A percentile compares a stretch with the other conserved stretches of the same genome.
These are phyloP conservation scores for Scaptomyza pallida DNA, from an alignment of 1,140 invertebrate species.

Conservation along the genomic window DNA sequence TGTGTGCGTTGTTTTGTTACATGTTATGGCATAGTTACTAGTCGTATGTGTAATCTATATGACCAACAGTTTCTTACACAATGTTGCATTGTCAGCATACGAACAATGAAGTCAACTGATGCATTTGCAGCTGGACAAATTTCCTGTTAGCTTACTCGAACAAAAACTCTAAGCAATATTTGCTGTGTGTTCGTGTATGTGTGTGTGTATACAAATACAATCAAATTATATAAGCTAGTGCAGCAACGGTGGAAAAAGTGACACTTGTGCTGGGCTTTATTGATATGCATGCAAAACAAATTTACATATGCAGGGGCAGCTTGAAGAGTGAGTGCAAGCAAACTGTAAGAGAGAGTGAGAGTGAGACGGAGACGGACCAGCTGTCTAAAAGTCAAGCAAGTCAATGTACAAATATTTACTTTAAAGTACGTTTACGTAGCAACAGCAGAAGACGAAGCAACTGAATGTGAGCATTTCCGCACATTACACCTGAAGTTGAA, in stretches of 20 bases:
- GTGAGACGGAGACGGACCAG: conserved; percentile 3
- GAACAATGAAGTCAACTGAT: conserved; percentile 36
- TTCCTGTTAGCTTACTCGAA: conserved; percentile 12
- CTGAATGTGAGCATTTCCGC: conserved; percentile 65
- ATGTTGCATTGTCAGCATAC: conserved; percentile 30
- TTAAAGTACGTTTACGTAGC: conserved; percentile 52
- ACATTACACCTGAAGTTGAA: conserved; percentile 65
- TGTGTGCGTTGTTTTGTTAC: neutral
- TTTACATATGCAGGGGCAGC: conserved; percentile 31
- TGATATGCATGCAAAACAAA: conserved; percentile 53
- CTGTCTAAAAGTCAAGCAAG: conserved; percentile 46
- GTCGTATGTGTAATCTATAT: conserved; percentile 5
- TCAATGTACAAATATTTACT: conserved; percentile 60
- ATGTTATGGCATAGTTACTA: neutral
- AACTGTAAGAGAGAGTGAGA: neutral
- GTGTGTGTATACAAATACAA: conserved; percentile 14
- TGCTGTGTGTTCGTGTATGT: neutral
- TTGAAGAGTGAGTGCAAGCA: neutral
- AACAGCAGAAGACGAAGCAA: conserved; percentile 18
- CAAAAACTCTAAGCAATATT: conserved; percentile 24
- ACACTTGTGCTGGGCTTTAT: conserved; percentile 48
- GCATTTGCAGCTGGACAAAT: conserved; percentile 27
- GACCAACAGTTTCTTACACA: conserved; percentile 16
- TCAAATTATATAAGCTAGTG: conserved; percentile 53
- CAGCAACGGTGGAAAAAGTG: conserved; percentile 50